Conservation (phyloP, 2,797 vertebrate species). For the Falco cherrug region DNA sequence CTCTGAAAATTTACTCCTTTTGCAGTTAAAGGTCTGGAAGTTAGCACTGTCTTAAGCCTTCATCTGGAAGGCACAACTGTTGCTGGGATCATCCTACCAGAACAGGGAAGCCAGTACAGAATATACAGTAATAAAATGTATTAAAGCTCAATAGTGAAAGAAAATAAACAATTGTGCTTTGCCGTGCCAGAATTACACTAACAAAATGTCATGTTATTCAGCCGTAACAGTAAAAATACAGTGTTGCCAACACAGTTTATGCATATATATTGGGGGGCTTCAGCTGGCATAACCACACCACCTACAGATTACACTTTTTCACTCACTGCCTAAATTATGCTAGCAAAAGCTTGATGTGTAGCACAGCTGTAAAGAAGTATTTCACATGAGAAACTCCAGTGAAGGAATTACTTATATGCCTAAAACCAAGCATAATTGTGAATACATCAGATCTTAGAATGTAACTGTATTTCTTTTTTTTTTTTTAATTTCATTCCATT, state of each 20-base stretch:
- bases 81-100: neutral
- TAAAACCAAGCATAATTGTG: neutral
- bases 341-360: neutral
- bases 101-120: neutral
- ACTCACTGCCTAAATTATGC: neutral
- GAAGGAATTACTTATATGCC: neutral
- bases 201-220: neutral
- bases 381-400: neutral
- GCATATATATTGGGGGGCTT: neutral
- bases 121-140: neutral
- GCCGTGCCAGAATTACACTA: neutral
- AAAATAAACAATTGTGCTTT: neutral
- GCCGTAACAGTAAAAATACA: neutral
- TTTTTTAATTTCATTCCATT: neutral
- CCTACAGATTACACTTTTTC: neutral
- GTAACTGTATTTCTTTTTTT: neutral
- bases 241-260: neutral
- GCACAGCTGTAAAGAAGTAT: neutral
- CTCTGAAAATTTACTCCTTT: neutral
- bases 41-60: neutral
- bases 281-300: neutral
- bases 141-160: neutral
- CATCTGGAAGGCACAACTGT: neutral
- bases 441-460: neutral
- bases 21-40: neutral